Conservation (phyloP, 2,888 invertebrate species). For the Cataglyphis albicans region DNA sequence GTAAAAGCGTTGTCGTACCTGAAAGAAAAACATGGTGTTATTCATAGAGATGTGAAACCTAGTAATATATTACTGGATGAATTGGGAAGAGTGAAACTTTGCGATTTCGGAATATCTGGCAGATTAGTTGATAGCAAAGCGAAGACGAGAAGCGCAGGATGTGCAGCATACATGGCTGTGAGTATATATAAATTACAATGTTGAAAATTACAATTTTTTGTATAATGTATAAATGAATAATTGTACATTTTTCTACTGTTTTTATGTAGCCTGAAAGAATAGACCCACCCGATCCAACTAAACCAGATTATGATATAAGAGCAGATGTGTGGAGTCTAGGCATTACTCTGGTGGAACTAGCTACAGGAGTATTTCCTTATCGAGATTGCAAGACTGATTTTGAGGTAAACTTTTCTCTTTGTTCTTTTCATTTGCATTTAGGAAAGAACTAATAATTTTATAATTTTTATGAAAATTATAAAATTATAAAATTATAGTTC, state of each 20-base stretch:
- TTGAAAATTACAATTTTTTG: not conserved
- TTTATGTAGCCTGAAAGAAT: slow-evolving; percentile 96
- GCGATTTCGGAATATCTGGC: slow-evolving; percentile 99
- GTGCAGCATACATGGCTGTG: slow-evolving; percentile 99
- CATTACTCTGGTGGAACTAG: slow-evolving; percentile 97
- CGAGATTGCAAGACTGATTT: slow-evolving; percentile 98
- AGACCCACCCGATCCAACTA: slow-evolving; percentile 96
- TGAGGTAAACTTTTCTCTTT: slow-evolving; percentile 89
- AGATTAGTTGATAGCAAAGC: slow-evolving; percentile 99
- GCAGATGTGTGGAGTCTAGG: slow-evolving; percentile 99
- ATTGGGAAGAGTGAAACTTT: slow-evolving; percentile 97
- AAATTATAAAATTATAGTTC: too few species aligned
- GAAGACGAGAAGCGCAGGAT: slow-evolving; percentile 98
- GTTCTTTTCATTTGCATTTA: not conserved
- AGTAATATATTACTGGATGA: slow-evolving; percentile 99
- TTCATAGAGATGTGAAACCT: slow-evolving; percentile 99
- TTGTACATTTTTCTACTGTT: slow-evolving; percentile 43
- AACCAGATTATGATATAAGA: slow-evolving; percentile 98
- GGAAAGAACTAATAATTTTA: not conserved
- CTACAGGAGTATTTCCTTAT: slow-evolving; percentile 98
- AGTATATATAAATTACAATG: slow-evolving; percentile 82
- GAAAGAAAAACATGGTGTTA: slow-evolving; percentile 98
- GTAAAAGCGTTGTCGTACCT: slow-evolving; percentile 98
- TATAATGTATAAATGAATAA: not conserved
- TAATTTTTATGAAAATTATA: not conserved